Conservation (phyloP, 2,797 vertebrate species). For the Sciurus carolinensis region DNA sequence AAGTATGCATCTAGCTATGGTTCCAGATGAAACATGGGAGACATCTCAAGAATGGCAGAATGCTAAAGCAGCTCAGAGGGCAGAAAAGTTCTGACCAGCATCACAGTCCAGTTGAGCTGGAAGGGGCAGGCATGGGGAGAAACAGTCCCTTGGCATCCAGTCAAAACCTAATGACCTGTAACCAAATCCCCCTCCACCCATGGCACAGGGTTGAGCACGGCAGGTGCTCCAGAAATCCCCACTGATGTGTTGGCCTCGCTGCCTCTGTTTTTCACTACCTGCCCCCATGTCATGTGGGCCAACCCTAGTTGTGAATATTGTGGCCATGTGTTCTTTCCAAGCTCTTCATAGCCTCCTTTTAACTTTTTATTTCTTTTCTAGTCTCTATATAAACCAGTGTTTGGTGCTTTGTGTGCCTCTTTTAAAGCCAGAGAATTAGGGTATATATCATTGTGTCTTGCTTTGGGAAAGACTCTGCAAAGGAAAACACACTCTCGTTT, state of each 20-base stretch:
- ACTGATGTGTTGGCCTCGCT: background rate
- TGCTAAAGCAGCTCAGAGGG: background rate
- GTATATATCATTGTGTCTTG: background rate
- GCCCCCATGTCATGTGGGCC: accelerated
- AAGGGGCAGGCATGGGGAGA: background rate
- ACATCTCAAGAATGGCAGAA: background rate
- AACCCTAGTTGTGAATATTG: background rate
- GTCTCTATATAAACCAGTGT: background rate
- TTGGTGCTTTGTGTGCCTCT: background rate
- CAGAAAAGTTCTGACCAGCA: no score
- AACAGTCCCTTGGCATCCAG: background rate
- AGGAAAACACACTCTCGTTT: background rate
- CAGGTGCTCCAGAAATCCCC: background rate
- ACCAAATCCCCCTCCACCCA: background rate
- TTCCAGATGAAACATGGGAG: no score
- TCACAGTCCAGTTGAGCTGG: background rate
- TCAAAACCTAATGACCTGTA: background rate
- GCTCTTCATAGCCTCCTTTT: background rate
- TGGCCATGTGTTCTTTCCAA: background rate
- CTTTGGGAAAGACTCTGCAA: background rate
- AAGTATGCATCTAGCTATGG: accelerated
- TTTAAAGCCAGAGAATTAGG: background rate
- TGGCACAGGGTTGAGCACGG: background rate
- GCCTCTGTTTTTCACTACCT: background rate
- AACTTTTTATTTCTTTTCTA: slow-evolving; percentile 19